Conservation (phyloP, 2,113 vertebrate genomes). For the Centropus bengalensis region DNA sequence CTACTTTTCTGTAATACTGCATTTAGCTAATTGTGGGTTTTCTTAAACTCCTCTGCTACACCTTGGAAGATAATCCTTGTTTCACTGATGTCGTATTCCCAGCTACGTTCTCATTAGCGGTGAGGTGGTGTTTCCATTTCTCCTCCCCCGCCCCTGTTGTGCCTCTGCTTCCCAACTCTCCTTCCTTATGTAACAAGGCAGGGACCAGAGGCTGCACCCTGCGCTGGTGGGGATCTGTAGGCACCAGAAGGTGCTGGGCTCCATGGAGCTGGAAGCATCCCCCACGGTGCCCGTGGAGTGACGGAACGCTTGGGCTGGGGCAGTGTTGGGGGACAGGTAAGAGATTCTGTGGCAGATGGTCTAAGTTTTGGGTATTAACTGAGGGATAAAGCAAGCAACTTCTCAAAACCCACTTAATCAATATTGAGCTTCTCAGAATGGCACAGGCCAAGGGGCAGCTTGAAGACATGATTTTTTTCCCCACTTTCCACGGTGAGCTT, state of each 20-base stretch:
- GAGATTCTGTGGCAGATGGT: background rate
- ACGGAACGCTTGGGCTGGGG: background rate
- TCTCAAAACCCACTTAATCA: background rate
- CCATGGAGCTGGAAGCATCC: background rate
- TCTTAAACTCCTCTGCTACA: background rate
- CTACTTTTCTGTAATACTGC: background rate
- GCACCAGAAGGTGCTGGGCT: background rate
- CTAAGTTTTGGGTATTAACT: background rate
- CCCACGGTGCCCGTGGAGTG: rapidly evolving
- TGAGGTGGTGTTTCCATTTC: background rate
- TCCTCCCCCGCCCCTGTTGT: background rate
- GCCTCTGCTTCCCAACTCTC: background rate
- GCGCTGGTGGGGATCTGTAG: rapidly evolving
- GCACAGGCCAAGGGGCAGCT: background rate
- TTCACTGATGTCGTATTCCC: background rate
- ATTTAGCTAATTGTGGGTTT: background rate
- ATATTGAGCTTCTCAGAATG: background rate
- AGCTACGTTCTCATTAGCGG: background rate
- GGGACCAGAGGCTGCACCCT: background rate
- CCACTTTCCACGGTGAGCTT: background rate
- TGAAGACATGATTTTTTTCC: background rate
- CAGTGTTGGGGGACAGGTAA: background rate
- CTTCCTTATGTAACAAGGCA: background rate
- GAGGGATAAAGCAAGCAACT: background rate
- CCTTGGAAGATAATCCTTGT: background rate